phyloP scores from a whole-genome alignment of 2,888 invertebrate genomes.

The Pristionchus arcanus region DNA sequence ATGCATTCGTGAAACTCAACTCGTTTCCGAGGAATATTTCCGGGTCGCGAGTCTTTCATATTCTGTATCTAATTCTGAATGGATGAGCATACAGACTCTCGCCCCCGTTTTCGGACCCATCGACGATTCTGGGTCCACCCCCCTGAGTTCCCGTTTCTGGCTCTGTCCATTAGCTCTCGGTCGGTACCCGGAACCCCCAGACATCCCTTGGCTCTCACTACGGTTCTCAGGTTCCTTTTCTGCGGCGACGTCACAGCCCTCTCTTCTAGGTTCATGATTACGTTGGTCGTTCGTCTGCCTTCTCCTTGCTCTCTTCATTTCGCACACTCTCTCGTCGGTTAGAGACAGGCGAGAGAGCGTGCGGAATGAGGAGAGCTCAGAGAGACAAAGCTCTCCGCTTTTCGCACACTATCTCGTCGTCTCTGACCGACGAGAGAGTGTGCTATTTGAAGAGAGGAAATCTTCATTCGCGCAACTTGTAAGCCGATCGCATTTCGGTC shows the following conservation, averaged over 20 bases:
- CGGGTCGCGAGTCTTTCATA: too few relatives aligned
- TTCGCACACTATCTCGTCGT: background rate
- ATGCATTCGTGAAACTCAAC: background rate
- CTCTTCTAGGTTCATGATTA: background rate
- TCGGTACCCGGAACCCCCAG: background rate
- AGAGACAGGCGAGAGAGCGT: background rate
- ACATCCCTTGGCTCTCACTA: background rate
- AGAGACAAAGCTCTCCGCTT: background rate
- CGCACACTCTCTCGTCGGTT: background rate
- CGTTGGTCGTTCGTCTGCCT: background rate
- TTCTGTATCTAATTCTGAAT: too few relatives aligned
- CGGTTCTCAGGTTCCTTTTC: background rate
- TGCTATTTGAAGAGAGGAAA: background rate
- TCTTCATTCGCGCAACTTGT: background rate
- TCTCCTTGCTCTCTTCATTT: background rate
- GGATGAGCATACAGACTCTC: too few relatives aligned
- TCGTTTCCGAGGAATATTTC: background rate
- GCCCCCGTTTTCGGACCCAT: background rate
- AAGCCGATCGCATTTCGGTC: background rate
- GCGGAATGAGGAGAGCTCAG: background rate
- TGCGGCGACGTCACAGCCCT: background rate
- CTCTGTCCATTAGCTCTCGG: too few relatives aligned
- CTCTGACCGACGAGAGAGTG: background rate
- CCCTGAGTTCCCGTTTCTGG: background rate
- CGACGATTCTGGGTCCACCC: background rate